Base-by-base conservation (phyloP, 2,888 invertebrate species). In the Hyposoter dolosus region DNA sequence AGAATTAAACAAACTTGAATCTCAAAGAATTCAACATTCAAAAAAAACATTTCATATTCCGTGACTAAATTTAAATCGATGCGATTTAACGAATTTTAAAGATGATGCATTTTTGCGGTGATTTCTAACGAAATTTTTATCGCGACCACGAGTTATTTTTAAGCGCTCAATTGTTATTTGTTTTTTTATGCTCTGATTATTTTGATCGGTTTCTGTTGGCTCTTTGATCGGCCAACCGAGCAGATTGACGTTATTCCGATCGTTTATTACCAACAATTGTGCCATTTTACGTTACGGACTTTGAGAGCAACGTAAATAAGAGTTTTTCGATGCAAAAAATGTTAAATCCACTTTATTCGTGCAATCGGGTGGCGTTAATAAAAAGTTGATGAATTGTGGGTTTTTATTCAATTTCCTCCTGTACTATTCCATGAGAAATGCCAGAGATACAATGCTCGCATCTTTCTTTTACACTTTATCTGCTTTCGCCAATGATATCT, bases 401-500 rank as follows among this genome's bases (percentile, higher is more conserved):
- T 28, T 60, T 60, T 60, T 28, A 28, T 28, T 28, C 28, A 60
- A 60, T 60, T 60, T 28, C 7, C 7, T 3, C 5, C 28, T 28
- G 3, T 0, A 28, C 19, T 15, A 60, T 28, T 60, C 15, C 15
- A 60, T 60, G 60, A 60, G 5, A 28, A 60, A 60, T 19, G 17
- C 23, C 53, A 10, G 53, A 47, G 19, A 53, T 35, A 50, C 45
- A 35, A n/a, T 32, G n/a, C 17, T 19, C 50, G 15, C 28, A 9
- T 43, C 71, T 63, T 60, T 69, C 43, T 17, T 28, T 2, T 5
- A 47, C 50, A 35, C 28, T 23, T 53, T 43, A n/a, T 47, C 53
- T 77, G 12, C 7, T 35, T 60, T 71, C 35, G n/a, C 69, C 69
- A 71, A 71, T 60, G 79, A 79, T 79, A 71, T 71, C 79, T n/a